These are phyloP conservation scores for Drosophila saltans DNA, from an alignment of 1,140 invertebrate species.

Conservation along the genomic window DNA sequence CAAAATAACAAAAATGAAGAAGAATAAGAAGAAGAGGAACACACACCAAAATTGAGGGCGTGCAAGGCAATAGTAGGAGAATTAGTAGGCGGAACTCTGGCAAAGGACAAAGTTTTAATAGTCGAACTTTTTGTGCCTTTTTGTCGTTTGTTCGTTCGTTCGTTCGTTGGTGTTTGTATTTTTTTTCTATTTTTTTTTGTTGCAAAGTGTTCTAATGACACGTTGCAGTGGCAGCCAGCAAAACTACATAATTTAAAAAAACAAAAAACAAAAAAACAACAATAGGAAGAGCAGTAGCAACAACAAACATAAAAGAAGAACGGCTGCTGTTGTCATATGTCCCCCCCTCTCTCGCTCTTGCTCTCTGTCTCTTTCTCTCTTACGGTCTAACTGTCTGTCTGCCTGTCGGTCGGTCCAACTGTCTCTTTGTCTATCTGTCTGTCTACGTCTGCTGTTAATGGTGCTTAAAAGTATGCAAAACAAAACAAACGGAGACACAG, in stretches of 20 bases:
- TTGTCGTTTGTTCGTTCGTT: not conserved
- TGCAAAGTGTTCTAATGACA: slow-evolving; percentile 54
- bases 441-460: slow-evolving; percentile 49
- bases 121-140: slow-evolving; percentile 41
- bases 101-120: slow-evolving; percentile 52
- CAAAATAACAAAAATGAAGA: too few relatives aligned
- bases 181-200: slow-evolving; percentile 17
- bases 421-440: not conserved
- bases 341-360: not conserved
- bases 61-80: slow-evolving; percentile 2
- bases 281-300: slow-evolving; percentile 4
- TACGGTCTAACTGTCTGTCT: not conserved
- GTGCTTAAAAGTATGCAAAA: slow-evolving; percentile 60
- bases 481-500: slow-evolving; percentile 32
- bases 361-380: not conserved
- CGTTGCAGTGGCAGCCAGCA: slow-evolving; percentile 48
- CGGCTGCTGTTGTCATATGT: slow-evolving; percentile 18
- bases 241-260: slow-evolving; percentile 54
- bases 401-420: not conserved
- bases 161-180: not conserved
- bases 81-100: slow-evolving; percentile 18
- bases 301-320: slow-evolving; percentile 20
- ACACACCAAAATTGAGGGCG: too few relatives aligned
- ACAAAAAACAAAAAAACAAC: slow-evolving; percentile 35
- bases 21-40: too few relatives aligned